These are phyloP conservation scores for Echeneis naucrates DNA, from an alignment of 2,797 vertebrate species.

Conservation along the genomic window DNA sequence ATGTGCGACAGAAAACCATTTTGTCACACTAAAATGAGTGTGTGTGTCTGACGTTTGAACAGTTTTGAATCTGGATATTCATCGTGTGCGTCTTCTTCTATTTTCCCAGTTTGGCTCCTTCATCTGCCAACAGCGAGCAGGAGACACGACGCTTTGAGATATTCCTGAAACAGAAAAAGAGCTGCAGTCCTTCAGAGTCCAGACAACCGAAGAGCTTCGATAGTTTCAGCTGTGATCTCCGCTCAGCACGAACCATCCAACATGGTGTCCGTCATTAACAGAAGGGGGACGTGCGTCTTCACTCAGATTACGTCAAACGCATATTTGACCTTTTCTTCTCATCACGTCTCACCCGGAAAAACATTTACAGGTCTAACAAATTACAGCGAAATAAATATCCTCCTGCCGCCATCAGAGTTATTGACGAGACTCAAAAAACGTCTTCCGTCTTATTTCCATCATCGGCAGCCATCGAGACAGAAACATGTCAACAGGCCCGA, in stretches of 20 bases:
- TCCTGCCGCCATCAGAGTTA: conserved; percentile 7
- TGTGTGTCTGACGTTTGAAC: too few species aligned
- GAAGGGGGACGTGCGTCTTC: not conserved
- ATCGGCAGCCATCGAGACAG: conserved; percentile 8
- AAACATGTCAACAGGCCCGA: conserved; percentile 29
- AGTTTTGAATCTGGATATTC: not conserved
- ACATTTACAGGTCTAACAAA: not conserved
- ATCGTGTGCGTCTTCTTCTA: not conserved
- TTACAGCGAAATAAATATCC: conserved; percentile 18
- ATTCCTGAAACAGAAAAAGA: not conserved
- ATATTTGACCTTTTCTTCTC: not conserved
- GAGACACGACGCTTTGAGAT: too few species aligned
- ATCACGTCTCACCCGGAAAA: not conserved
- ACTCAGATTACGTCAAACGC: not conserved
- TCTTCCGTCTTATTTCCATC: conserved; percentile 21
- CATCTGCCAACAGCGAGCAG: too few species aligned
- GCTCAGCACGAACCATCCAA: too few species aligned
- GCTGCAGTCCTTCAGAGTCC: not conserved
- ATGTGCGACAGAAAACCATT: too few species aligned
- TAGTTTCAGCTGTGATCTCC: not conserved
- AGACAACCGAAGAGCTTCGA: not conserved
- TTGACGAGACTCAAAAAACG: conserved; percentile 5
- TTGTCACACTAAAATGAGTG: too few species aligned
- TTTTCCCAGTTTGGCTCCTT: too few species aligned
- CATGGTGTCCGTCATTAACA: too few species aligned